These are phyloP conservation scores for Rhodinocichla rosea DNA, from an alignment of 2,113 vertebrate species.

Conservation along the genomic window DNA sequence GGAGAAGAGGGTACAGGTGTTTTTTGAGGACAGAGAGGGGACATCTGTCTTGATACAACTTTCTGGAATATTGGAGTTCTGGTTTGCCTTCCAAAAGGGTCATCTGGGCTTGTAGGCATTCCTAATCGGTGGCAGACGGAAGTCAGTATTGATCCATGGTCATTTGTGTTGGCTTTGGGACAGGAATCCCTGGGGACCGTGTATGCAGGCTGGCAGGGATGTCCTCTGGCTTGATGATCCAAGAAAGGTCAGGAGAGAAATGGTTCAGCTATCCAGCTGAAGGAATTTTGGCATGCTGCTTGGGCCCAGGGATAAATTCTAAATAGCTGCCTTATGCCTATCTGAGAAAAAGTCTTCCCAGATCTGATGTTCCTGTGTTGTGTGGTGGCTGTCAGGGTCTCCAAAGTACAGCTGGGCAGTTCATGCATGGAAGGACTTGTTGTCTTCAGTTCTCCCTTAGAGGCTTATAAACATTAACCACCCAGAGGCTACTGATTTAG, in stretches of 20 bases:
- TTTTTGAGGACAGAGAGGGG: background rate
- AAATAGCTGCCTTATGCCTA: background rate
- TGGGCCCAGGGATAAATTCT: background rate
- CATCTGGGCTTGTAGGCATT: background rate
- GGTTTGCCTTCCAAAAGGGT: background rate
- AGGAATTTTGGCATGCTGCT: background rate
- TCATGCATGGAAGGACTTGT: constrained; percentile 43
- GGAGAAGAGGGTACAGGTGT: background rate
- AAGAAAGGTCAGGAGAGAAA: constrained; percentile 3
- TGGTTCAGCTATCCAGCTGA: background rate
- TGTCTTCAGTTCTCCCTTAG: constrained; percentile 10
- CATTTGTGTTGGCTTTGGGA: background rate
- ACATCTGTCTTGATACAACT: background rate
- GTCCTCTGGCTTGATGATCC: constrained; percentile 18
- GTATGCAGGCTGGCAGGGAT: background rate
- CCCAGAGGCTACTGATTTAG: constrained; percentile 39
- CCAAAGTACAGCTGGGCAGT: constrained; percentile 8
- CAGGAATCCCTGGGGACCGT: background rate
- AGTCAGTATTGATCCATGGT: background rate
- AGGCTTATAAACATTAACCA: constrained; percentile 28
- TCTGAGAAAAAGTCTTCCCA: background rate
- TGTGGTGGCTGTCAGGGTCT: background rate
- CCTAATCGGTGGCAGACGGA: background rate
- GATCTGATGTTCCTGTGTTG: background rate
- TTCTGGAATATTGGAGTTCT: background rate